Percentiles rank a stretch among this genome's conserved stretches.
These are phyloP conservation scores for Heliothis peltigera DNA, from an alignment of 2,888 invertebrate genomes.

Conservation along the genomic window DNA sequence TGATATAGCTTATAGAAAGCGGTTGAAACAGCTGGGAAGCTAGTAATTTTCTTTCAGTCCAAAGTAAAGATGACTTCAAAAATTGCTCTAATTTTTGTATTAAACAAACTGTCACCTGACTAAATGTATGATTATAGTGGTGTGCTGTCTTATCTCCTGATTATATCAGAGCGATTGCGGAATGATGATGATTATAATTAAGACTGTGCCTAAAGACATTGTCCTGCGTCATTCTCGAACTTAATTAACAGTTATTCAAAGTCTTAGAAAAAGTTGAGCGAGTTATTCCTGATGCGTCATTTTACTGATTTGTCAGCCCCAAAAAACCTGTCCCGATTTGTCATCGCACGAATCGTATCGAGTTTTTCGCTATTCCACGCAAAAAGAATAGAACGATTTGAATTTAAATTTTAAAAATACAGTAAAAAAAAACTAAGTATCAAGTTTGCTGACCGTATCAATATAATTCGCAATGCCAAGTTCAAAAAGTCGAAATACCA, in stretches of 20 bases:
- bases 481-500: slow-evolving; percentile 75
- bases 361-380: neutral
- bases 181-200: neutral
- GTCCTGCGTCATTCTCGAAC: too few species aligned
- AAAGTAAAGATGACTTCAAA: too few species aligned
- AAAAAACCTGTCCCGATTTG: too few species aligned
- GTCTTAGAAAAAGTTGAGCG: too few species aligned
- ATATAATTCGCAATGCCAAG: slow-evolving; percentile 55
- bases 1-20: too few species aligned
- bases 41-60: too few species aligned
- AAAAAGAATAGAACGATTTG: neutral
- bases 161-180: neutral
- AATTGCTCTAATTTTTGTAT: neutral
- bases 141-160: neutral
- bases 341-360: too few species aligned
- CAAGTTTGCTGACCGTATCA: slow-evolving; percentile 35
- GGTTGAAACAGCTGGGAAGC: too few species aligned
- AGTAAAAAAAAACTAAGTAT: neutral
- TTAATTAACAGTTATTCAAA: too few species aligned
- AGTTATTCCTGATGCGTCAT: too few species aligned
- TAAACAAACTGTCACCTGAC: slow-evolving; percentile 1
- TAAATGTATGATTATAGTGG: neutral
- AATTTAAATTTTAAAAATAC: neutral
- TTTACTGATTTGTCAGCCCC: too few species aligned
- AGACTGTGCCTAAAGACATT: neutral